These are phyloP conservation scores for Probosciger aterrimus DNA, from an alignment of 2,113 vertebrate genomes.

Conservation along the genomic window DNA sequence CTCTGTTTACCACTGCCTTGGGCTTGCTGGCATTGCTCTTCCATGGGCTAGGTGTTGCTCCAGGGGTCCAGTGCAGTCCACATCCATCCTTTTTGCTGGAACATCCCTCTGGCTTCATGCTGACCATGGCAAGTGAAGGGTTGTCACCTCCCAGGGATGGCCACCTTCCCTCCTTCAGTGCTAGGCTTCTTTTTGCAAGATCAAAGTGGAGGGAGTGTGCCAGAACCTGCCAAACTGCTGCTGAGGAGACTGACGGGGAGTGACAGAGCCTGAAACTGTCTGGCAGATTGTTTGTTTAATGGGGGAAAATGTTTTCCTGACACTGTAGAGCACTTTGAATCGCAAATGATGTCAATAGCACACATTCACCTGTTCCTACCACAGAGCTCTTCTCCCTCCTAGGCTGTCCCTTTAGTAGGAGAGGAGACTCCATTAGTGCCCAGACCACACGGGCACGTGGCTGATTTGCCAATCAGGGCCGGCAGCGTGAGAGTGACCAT, in stretches of 20 bases:
- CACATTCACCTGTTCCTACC: background rate
- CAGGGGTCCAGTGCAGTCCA: background rate
- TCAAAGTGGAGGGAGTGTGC: background rate
- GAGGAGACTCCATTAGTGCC: background rate
- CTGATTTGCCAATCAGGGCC: background rate
- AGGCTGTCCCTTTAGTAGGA: background rate
- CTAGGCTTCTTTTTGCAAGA: background rate
- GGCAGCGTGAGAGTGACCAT: background rate
- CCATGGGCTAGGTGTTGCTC: background rate
- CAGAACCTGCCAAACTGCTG: conserved; percentile 21
- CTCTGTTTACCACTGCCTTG: background rate
- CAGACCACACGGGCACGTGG: accelerated
- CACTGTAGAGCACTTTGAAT: conserved; percentile 34
- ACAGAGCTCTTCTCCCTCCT: background rate
- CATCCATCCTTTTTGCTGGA: background rate
- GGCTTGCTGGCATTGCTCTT: background rate
- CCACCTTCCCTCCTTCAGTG: background rate
- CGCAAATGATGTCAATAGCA: background rate
- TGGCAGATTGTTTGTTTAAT: conserved; percentile 59
- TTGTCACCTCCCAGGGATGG: background rate
- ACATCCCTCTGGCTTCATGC: background rate
- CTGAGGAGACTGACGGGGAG: conserved; percentile 13
- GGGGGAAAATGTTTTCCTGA: conserved; percentile 51
- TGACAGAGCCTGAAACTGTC: conserved; percentile 60
- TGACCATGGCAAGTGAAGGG: background rate